A percentile compares a stretch with the other conserved stretches of the same genome.
These are phyloP conservation scores for Rhynchomys soricoides DNA, from an alignment of 2,113 vertebrate species.

Conservation along the genomic window DNA sequence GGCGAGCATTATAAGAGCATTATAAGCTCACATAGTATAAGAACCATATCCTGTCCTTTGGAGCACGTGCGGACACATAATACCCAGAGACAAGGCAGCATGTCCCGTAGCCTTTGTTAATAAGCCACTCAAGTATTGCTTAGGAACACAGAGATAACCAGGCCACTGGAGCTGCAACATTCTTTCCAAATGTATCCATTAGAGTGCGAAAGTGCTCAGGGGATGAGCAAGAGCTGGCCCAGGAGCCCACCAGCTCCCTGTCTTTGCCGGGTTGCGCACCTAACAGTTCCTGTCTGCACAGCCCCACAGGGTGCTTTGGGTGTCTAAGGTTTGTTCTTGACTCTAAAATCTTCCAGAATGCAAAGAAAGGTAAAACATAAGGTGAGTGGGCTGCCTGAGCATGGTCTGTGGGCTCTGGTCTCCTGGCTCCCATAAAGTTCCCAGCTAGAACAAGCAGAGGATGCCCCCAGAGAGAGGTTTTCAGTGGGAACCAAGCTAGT, in stretches of 20 bases:
- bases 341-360: neutral
- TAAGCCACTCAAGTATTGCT: neutral
- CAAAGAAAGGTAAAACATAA: neutral
- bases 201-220: neutral
- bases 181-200: fast-evolving
- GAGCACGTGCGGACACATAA: fast-evolving
- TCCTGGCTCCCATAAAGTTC: fast-evolving
- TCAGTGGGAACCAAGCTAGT: neutral
- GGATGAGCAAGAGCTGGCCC: fast-evolving
- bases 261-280: too few relatives aligned
- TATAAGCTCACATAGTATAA: fast-evolving
- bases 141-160: neutral
- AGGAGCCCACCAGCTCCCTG: fast-evolving
- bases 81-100: neutral
- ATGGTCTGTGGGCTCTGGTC: neutral
- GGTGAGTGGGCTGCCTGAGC: neutral
- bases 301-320: fast-evolving
- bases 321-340: neutral
- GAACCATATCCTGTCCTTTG: neutral
- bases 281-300: neutral
- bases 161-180: neutral
- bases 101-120: neutral
- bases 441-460: neutral
- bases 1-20: too few relatives aligned
- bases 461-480: neutral